Evolutionary conservation across 2,797 vertebrate species (phyloP).

Genomic region (Enteromius radiatus): DNA sequence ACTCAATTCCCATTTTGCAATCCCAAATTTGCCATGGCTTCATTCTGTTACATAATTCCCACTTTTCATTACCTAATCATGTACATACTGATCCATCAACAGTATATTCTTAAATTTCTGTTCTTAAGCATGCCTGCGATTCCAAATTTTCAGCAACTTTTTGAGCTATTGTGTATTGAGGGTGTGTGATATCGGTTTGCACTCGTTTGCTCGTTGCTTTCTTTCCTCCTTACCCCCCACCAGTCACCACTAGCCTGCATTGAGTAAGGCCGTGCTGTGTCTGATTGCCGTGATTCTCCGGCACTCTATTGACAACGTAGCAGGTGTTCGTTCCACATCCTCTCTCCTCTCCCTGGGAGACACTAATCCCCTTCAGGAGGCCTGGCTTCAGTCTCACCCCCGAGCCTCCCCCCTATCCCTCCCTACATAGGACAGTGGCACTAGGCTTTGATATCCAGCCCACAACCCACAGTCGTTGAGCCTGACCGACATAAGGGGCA

Average conservation of each 20-base stretch:
- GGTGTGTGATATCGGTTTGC: constrained; percentile 15
- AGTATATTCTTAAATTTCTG: neutral
- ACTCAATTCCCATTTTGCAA: neutral
- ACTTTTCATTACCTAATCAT: neutral
- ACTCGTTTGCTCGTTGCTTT: constrained; percentile 28
- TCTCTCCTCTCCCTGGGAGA: constrained; percentile 67
- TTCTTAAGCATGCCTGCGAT: neutral
- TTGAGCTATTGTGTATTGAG: constrained; percentile 6
- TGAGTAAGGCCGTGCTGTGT: constrained; percentile 67
- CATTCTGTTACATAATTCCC: neutral
- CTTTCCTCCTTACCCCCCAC: constrained; percentile 15
- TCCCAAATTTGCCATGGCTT: neutral
- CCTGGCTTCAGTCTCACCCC: constrained; percentile 47
- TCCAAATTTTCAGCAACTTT: constrained; percentile 27
- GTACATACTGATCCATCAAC: neutral
- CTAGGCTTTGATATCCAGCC: constrained; percentile 52
- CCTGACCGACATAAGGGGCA: constrained; percentile 46
- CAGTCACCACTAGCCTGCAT: constrained; percentile 46
- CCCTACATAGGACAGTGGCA: constrained; percentile 33
- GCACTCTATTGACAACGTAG: constrained; percentile 74
- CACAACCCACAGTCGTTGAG: constrained; percentile 40
- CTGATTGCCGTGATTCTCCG: constrained; percentile 70
- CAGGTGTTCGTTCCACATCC: constrained; percentile 74
- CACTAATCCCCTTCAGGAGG: constrained; percentile 69
- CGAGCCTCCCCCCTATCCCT: constrained; percentile 14